Base-by-base conservation (phyloP, 1,140 invertebrate genomes). In the Zaprionus nigranus region DNA sequence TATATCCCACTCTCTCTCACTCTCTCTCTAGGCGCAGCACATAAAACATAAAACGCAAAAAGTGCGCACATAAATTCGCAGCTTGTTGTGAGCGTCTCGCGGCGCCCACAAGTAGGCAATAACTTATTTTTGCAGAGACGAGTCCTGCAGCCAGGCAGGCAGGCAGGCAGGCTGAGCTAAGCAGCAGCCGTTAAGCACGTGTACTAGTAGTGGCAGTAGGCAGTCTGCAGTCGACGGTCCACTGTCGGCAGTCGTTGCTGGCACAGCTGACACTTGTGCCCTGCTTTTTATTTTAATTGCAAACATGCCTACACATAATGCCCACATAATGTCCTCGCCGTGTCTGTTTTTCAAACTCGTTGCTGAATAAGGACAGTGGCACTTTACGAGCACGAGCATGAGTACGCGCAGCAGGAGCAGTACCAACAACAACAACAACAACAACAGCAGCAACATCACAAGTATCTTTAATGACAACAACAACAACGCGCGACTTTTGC, bases 261-360 rank as follows among this genome's bases (percentile, higher is more conserved):
- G 13, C 67, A 38, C 58, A 70, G 59, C 63, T 73, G 63, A 57
- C 71, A 68, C 78, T 79, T 79, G 64, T 81, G 85, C 63, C 61
- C 67, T 65, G 53, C 65, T 81, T 87, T 87, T 88, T 87, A 79
- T 88, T 87, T 87, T 87, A 87, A 87, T 87, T 87, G 81, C 84
- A 78, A 78, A 67, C 81, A 80, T 66, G 78, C 58, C 78, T 78
- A 56, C 62, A 70, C 69, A 74, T 87, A 88, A 80, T 77, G 69
- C 80, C 51, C 72, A 54, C 77, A 75, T 82, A 80, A 86, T 86
- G 80, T 78, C 56, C 81, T 62, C 66, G 70, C 63, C 56, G 67
- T 51, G 38, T 43, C 51, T 54, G 53, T 66, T 65, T 73, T 73
- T 66, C 69, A 61, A 77, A 73, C 58, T 77, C 69, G 63, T 73